Percentiles rank a stretch among this genome's conserved stretches.
phyloP scores from a whole-genome alignment of 2,797 vertebrate species.

The Halcyon badia region DNA sequence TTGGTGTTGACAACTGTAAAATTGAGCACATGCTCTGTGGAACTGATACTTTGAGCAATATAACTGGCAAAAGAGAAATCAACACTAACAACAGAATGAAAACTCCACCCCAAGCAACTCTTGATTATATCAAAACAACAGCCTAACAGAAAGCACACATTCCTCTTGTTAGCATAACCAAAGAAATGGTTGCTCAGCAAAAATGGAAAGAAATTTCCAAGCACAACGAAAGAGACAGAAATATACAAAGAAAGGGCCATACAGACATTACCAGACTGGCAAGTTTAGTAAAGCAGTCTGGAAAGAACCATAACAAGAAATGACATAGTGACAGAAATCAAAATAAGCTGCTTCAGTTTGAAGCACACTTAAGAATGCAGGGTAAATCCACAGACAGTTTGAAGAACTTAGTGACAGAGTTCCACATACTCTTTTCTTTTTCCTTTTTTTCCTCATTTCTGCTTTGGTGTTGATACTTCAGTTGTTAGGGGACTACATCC shows the following conservation, averaged over 20 bases:
- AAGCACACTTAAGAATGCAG: not conserved
- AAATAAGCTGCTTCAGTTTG: not conserved
- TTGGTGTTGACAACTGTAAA: not conserved
- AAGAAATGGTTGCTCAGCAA: not conserved
- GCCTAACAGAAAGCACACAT: not conserved
- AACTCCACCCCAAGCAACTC: not conserved
- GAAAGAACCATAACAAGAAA: not conserved
- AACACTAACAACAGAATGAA: not conserved
- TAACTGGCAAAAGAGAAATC: not conserved
- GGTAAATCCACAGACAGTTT: not conserved
- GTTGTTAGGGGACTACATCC: not conserved
- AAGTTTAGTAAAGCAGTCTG: not conserved
- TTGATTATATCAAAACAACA: not conserved
- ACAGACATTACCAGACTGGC: not conserved
- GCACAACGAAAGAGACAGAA: not conserved
- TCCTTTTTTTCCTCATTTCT: not conserved
- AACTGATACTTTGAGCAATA: not conserved
- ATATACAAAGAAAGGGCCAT: not conserved
- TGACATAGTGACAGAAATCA: not conserved
- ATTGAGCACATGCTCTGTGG: not conserved
- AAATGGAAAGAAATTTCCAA: not conserved
- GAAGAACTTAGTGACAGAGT: not conserved
- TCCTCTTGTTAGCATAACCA: not conserved
- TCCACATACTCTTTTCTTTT: not conserved
- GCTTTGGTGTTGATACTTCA: not conserved